Percentiles rank a stretch among this genome's conserved stretches.
phyloP scores from a whole-genome alignment of 2,797 vertebrate species.

The Netta rufina region DNA sequence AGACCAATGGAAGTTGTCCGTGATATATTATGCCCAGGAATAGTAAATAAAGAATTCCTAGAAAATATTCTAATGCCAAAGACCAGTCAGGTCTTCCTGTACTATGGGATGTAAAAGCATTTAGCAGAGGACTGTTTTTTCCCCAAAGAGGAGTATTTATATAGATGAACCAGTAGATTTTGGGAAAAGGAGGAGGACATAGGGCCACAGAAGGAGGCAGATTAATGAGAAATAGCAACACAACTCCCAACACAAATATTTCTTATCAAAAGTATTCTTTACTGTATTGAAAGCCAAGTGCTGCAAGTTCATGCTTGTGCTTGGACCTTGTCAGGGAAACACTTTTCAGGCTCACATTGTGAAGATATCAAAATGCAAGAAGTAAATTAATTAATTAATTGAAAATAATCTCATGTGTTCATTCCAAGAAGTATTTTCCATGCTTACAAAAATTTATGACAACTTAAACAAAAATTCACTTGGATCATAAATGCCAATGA shows the following conservation, averaged over 20 bases:
- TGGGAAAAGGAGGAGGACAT: not conserved
- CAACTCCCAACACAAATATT: not conserved
- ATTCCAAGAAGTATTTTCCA: not conserved
- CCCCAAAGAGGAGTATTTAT: not conserved
- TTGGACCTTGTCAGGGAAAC: not conserved
- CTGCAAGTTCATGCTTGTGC: not conserved
- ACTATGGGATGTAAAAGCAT: not conserved
- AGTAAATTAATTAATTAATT: not conserved
- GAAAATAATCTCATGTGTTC: not conserved
- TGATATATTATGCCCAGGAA: not conserved
- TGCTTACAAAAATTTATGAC: not conserved
- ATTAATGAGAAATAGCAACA: not conserved
- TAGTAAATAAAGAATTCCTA: not conserved
- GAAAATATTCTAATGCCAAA: constrained; percentile 8
- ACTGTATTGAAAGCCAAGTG: not conserved
- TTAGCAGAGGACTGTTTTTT: not conserved
- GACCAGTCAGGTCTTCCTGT: not conserved
- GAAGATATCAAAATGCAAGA: not conserved
- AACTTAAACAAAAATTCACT: not conserved
- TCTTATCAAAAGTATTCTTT: not conserved
- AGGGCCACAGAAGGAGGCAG: not conserved
- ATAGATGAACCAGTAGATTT: not conserved
- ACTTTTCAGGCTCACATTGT: not conserved
- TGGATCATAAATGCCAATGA: not conserved
- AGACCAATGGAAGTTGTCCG: not conserved